Base-by-base conservation (phyloP, 2,113 vertebrate genomes). In the Microcebus tavaratra region DNA sequence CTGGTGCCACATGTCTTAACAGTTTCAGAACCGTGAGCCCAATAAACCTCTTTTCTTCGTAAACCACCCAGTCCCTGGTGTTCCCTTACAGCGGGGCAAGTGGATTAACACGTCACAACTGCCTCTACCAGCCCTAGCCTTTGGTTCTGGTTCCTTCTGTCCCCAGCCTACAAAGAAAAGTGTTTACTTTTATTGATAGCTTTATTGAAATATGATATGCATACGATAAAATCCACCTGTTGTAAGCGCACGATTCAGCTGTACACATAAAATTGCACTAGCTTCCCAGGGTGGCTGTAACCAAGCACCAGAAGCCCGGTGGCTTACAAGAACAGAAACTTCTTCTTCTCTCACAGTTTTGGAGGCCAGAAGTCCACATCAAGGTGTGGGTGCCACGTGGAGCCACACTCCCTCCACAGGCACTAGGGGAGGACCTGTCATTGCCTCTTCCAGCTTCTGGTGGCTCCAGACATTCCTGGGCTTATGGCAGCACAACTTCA, bases 331-430 rank as follows among this genome's bases (percentile, higher is more conserved):
- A 76, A 50, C 18, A 42, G 65, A 53, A 63, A 10, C 4, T 8
- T 39, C 31, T 8, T 39, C 31, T 53, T 39, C 42, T 53, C 10
- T 82, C 20, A 15, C 11, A 15, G n/a, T 21, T 53, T 42, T 82
- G 34, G 65, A 73, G 42, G 10, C 4, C 23, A 34, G 53, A 76
- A 48, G 45, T 53, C 76, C 21, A 7, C 31, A 42, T 10, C 57
- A n/a, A 34, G 7, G 5, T 18, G 55, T 10, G 8, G 48, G 48
- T 48, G 48, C 48, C 48, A 17, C 1, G 27, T 21, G 14, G 53
- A 5, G 67, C 50, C 18, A 29, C 0, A 11, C 3, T 39, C 29
- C 14, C 31, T 73, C 15, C 2, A 1, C 9, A 11, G 6, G 14
- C 23, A 3, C 36, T 2, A 68, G 23, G 29, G 11, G 29, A 36